Conservation (phyloP, 2,113 vertebrate species). For the Crotalus horridus region DNA sequence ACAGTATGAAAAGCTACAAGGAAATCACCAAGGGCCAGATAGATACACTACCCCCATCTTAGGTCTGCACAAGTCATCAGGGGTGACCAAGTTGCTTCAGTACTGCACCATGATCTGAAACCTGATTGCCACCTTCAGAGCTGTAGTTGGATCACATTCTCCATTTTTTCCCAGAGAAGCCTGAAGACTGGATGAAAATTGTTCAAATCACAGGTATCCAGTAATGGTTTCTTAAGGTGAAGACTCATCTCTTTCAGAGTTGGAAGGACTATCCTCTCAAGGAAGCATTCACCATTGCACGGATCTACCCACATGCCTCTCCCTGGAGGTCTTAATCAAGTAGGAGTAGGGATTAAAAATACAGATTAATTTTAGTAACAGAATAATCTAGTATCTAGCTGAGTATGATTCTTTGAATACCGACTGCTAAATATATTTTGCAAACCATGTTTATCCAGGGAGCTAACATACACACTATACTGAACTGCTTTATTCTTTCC, state of each 20-base stretch:
- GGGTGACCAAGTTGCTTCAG: background rate
- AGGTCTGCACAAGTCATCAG: background rate
- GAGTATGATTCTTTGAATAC: background rate
- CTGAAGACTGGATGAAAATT: background rate
- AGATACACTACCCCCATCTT: background rate
- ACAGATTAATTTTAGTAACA: background rate
- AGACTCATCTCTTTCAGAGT: background rate
- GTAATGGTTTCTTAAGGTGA: background rate
- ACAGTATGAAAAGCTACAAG: background rate
- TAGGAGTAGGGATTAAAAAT: background rate
- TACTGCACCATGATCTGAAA: background rate
- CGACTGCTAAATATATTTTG: slow-evolving; percentile 35
- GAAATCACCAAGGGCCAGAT: background rate
- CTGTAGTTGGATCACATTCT: background rate
- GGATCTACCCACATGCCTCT: background rate
- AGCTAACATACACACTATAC: slow-evolving; percentile 38
- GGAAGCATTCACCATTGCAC: background rate
- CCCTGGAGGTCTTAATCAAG: background rate
- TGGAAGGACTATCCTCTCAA: background rate
- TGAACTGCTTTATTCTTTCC: background rate
- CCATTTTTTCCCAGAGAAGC: background rate
- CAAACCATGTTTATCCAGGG: slow-evolving; percentile 60
- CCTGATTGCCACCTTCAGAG: background rate
- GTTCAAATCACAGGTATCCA: background rate
- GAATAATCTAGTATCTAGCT: background rate